phyloP scores from a whole-genome alignment of 2,888 invertebrate species.

The Drosophila pegasa region DNA sequence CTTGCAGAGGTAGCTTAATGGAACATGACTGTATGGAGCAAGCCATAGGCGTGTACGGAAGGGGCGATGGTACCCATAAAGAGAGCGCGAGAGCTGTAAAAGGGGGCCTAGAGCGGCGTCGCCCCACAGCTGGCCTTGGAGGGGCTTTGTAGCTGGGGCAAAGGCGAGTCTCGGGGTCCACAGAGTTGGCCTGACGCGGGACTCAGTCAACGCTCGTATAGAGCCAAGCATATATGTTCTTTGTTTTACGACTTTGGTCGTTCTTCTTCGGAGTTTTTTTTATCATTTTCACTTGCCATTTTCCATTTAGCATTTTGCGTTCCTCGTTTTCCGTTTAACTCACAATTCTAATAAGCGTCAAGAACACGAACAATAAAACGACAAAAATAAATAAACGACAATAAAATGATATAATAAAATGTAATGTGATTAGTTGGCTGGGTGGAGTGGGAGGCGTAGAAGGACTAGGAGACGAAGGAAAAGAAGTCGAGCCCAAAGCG shows the following conservation, averaged over 20 bases:
- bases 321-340: conserved; percentile 25
- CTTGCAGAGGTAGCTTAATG: neutral
- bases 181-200: neutral
- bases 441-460: neutral
- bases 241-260: conserved; percentile 28
- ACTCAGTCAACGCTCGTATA: neutral
- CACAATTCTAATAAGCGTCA: conserved; percentile 43
- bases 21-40: neutral
- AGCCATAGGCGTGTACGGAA: neutral
- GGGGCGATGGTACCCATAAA: neutral
- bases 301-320: conserved; percentile 5
- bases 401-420: conserved; percentile 12
- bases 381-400: conserved; percentile 6
- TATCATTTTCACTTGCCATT: conserved; percentile 19
- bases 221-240: neutral
- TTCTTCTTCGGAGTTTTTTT: neutral
- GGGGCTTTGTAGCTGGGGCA: too few relatives aligned
- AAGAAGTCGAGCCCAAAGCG: neutral
- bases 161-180: neutral
- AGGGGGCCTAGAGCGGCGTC: neutral
- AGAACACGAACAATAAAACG: conserved; percentile 11
- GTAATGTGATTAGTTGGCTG: conserved; percentile 10
- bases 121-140: neutral
- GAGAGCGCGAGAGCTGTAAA: neutral
- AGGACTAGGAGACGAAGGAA: neutral